Percentiles rank a stretch among this genome's conserved stretches.
Evolutionary conservation across 2,888 invertebrate species (phyloP).

Genomic region (Epirrhoe alternata): DNA sequence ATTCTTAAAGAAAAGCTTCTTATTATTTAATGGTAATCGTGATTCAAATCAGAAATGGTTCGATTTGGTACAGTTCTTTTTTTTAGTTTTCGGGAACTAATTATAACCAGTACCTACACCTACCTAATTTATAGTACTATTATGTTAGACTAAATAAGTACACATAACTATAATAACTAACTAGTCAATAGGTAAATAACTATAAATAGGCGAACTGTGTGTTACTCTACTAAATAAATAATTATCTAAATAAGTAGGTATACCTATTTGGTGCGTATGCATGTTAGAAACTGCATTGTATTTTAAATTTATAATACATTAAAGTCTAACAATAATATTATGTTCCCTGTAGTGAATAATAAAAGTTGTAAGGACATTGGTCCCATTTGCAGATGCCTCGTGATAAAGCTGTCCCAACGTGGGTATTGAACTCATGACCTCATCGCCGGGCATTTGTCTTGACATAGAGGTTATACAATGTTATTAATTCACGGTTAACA

Average conservation of each 20-base stretch:
- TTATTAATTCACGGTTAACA: neutral
- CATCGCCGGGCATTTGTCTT: constrained; percentile 3
- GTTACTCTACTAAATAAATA: constrained; percentile 7
- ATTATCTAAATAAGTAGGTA: too few relatives aligned
- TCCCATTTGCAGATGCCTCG: constrained; percentile 10
- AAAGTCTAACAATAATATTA: neutral
- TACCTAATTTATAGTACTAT: neutral
- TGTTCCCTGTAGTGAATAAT: neutral
- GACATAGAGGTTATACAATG: constrained; percentile 7
- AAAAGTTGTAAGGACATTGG: constrained; percentile 13
- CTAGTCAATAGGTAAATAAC: neutral
- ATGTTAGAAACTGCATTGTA: too few relatives aligned
- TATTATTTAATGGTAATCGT: too few relatives aligned
- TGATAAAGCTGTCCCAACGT: constrained; percentile 8
- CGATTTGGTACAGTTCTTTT: too few relatives aligned
- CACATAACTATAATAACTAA: neutral
- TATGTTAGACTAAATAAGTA: neutral
- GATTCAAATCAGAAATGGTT: too few relatives aligned
- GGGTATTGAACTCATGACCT: constrained; percentile 22
- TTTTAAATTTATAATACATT: neutral
- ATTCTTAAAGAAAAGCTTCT: too few relatives aligned
- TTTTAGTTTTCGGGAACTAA: neutral
- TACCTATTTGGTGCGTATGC: neutral
- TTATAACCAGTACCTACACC: neutral
- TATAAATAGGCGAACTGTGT: constrained; percentile 19